Evolutionary conservation across 2,797 vertebrate genomes (phyloP), one percentile per base, ranked within the genome.

Genomic region (Onychomys leucogaster): DNA sequence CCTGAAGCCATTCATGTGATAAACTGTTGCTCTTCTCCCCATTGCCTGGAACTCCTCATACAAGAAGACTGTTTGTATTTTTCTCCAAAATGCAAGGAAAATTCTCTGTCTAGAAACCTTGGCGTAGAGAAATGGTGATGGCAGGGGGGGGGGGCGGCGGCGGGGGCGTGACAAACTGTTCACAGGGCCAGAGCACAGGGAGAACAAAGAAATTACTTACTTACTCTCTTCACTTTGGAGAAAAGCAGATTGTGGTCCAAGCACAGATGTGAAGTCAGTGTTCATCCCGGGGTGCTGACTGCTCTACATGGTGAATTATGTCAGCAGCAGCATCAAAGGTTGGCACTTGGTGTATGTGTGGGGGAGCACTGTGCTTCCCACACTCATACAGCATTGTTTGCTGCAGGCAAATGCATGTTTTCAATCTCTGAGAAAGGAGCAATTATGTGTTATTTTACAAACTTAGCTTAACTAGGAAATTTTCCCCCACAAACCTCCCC

Each of bases 71-170:
- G 83, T 90, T 65, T 95, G 91, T 96, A 86, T 57, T 93, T 97
- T 29, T 67, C 11, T 43, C 19, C 83, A 97, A 34, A 41, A 92
- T 89, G 85, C n/a, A 59, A 78, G 77, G 75, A 81, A 95, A 95
- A 95, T 96, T 91, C 90, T 96, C 90, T 96, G 81, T 96, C 37
- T 95, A 96, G 77, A 76, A 97, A 95, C 76, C 34, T 46, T 7
- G 7, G 90, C 81, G 49, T 14, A 32, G 94, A 90, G 78, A 57
- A 95, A 77, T 88, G 73, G 80, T 55, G 59, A 90, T 57, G 71
- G 91, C 92, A 94, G 94, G 88, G 1, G 0, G n/a, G n/a, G n/a
- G n/a, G n/a, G n/a, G n/a, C n/a, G n/a, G n/a, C n/a, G n/a, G n/a
- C n/a, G n/a, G n/a, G 96, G 71, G 82, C 96, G 67, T 93, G 91